These are phyloP conservation scores for Pogona vitticeps DNA, from an alignment of 2,113 vertebrate genomes.

Conservation along the genomic window DNA sequence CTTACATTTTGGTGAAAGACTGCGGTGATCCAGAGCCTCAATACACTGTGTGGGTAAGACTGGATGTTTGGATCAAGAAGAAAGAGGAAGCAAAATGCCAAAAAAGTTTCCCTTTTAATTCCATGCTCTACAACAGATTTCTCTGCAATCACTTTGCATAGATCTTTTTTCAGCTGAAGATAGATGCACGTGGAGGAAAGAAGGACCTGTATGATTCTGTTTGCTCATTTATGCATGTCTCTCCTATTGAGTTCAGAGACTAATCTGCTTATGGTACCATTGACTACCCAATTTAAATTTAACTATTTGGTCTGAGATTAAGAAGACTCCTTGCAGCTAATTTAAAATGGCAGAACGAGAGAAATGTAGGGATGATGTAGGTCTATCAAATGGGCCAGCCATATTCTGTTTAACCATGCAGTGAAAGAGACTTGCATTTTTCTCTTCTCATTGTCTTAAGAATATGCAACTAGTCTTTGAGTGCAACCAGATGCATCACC, in stretches of 20 bases:
- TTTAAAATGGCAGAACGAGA: neutral
- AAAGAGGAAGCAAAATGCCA: neutral
- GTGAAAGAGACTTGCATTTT: neutral
- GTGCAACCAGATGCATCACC: neutral
- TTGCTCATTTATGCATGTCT: neutral
- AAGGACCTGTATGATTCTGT: neutral
- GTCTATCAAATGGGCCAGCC: neutral
- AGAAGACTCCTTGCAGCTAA: neutral
- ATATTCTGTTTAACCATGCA: neutral
- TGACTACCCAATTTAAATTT: neutral
- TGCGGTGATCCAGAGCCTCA: conserved; percentile 86
- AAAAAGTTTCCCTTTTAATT: neutral
- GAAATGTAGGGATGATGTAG: too few species aligned
- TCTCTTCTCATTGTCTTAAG: neutral
- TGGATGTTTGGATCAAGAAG: neutral
- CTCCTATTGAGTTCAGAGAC: neutral
- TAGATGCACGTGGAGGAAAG: neutral
- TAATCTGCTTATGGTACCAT: neutral
- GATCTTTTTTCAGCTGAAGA: too few species aligned
- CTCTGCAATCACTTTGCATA: neutral
- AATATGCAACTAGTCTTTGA: neutral
- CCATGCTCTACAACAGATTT: neutral
- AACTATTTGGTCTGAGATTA: neutral
- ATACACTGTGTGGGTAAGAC: conserved; percentile 96
- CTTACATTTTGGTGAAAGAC: conserved; percentile 96